These are phyloP conservation scores for Sebastes diaconus DNA, from an alignment of 2,797 vertebrate species.

Conservation along the genomic window DNA sequence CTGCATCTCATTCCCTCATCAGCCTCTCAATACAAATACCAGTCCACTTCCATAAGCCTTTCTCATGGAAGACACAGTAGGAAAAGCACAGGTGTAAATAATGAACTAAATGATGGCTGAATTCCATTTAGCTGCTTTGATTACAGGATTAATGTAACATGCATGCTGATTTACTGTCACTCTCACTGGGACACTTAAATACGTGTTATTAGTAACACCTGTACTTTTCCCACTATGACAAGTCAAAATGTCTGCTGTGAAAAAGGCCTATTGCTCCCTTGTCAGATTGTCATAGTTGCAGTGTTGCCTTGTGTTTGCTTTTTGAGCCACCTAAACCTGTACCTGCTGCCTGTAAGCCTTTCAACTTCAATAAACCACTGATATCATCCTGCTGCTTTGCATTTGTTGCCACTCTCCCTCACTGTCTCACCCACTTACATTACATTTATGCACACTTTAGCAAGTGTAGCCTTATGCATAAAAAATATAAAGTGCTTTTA, in stretches of 20 bases:
- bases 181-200: no score
- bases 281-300: neutral
- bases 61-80: no score
- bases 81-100: no score
- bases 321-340: neutral
- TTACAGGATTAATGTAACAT: no score
- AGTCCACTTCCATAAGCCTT: no score
- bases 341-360: neutral
- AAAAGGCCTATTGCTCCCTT: no score
- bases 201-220: no score
- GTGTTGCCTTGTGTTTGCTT: neutral
- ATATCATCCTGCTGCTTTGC: fast-evolving
- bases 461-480: neutral
- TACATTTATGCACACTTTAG: neutral
- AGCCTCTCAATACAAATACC: neutral
- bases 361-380: neutral
- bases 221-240: no score
- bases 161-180: no score
- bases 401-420: neutral
- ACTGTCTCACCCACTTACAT: neutral
- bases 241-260: no score
- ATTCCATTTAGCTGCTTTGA: no score
- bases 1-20: neutral
- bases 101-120: no score
- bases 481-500: neutral